Base-by-base conservation (phyloP, 53 echinoderm and acorn worm genomes). In the Pentamera pediparva region DNA sequence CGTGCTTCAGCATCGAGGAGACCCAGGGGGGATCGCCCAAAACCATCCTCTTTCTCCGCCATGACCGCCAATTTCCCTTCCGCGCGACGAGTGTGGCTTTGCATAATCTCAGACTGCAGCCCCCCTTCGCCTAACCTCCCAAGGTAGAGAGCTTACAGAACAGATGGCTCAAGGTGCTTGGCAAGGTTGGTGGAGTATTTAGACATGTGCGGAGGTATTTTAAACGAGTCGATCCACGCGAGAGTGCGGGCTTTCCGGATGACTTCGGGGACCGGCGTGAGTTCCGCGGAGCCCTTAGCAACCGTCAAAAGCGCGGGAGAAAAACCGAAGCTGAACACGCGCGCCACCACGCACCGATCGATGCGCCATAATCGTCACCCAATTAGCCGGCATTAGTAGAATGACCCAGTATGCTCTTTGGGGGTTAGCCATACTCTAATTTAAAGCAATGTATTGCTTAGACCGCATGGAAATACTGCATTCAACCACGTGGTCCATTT, bases 1-100 rank as follows among this genome's bases (percentile, higher is more conserved):
- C 65, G 65, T 65, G 65, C 65, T 65, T 40, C 41, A 65, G 65
- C 65, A 65, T 65, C 26, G 65, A 65, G 65, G 39, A 65, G 65
- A 28, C 65, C 65, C 65, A 41, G 36, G 65, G 43, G 65, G 43
- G 27, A 65, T 65, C 17, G 65, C 65, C 65, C 28, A 29, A 65
- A 40, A 41, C 43, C 65, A 39, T 65, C 41, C 43, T 17, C 36
- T 12, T 45, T 39, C 41, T 30, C 65, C 27, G 22, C 17, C 65
- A 65, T 65, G 65, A 40, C 43, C 27, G 21, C 24, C 39, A 65
- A 65, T 65, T 65, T 65, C 65, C 65, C 65, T 22, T 65, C 41
- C 43, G 29, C 22, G 21, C 29, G 65, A 65, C 40, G 65, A 40
- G 65, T 65, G 65, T 65, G 65, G 43, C 21, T 30, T 40, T 15